Base-by-base conservation (phyloP, 2,888 invertebrate genomes). In the Cephonodes hylas region DNA sequence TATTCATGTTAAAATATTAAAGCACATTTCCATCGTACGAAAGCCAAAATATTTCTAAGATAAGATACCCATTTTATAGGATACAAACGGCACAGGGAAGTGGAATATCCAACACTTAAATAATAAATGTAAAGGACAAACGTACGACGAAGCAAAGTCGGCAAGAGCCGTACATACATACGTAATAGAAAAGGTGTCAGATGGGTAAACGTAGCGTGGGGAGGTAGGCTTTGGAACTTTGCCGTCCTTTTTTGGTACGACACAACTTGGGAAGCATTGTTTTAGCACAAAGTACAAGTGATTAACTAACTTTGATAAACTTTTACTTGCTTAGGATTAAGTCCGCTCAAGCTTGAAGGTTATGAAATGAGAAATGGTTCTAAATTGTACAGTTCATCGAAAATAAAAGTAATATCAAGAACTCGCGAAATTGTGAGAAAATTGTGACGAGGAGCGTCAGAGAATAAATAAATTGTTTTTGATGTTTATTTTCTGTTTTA, bases 221-320 rank as follows among this genome's bases (percentile, higher is more conserved):
- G 5, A 38, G 13, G 38, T 38, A 27, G 18, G 18, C 27, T 18
- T 31, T 53, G 31, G 31, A 53, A 53, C 53, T 53, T 48, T 46
- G 23, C 23, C 48, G 48, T 10, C 45, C 45, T 46, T 46, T 46
- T 46, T 46, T 48, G 25, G 25, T 23, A 31, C 31, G 27, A 18
- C 18, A 53, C 48, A 53, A 53, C 48, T 53, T 53, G 6, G 3
- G 27, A 4, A 18, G 8, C 31, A 31, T 53, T 53, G 27, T 53
- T 31, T 31, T 53, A 53, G 18, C 27, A 23, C 18, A 53, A 53
- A 31, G 53, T 53, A 27, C 27, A 53, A 53, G 31, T 31, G 53
- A 53, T 53, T 53, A 53, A 53, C 18, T 53, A 31, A 53, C 27
- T 53, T 31, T 18, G 31, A 53, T 20, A 31, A 31, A 53, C 53